Evolutionary conservation across 1,140 invertebrate species (phyloP).

Genomic region (Ectropis grisescens): DNA sequence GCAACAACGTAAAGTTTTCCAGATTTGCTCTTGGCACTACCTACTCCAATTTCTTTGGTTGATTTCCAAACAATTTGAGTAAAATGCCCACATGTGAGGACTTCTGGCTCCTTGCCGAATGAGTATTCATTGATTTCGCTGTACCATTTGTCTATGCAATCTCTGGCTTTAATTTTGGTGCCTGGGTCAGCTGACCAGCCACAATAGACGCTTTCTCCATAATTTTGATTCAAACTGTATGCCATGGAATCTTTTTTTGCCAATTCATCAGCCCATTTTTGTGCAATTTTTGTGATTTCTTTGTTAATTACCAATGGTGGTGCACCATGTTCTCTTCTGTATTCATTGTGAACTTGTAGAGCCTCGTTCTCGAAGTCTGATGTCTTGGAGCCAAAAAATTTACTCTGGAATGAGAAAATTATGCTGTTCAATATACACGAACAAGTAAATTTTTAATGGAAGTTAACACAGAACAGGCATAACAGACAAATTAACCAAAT

Average conservation of each 20-base stretch:
- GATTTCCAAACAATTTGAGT: conserved; percentile 84
- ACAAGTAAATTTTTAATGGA: too few relatives aligned
- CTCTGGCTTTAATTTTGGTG: conserved; percentile 73
- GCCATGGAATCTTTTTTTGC: conserved; percentile 77
- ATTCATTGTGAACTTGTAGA: conserved; percentile 84
- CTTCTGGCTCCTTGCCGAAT: conserved; percentile 73
- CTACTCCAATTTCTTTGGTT: conserved; percentile 81
- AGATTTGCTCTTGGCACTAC: conserved; percentile 74
- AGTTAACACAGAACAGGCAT: too few relatives aligned
- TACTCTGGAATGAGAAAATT: conserved; percentile 46
- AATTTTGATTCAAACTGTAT: conserved; percentile 74
- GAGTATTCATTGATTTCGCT: conserved; percentile 75
- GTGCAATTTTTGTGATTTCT: conserved; percentile 69
- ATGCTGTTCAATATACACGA: too few relatives aligned
- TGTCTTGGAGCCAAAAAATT: conserved; percentile 45
- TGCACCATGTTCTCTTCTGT: conserved; percentile 80
- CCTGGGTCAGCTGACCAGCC: conserved; percentile 79
- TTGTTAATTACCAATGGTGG: conserved; percentile 63
- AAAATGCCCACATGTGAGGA: conserved; percentile 76
- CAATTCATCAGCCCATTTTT: conserved; percentile 84
- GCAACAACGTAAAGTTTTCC: conserved; percentile 78
- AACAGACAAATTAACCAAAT: too few relatives aligned
- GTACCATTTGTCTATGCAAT: conserved; percentile 79
- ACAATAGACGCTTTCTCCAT: conserved; percentile 74
- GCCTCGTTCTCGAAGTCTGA: conserved; percentile 72